Percentiles rank a stretch among this genome's conserved stretches.
Conservation (phyloP, 2,797 vertebrate species). For the Acrocephalus scirpaceus region DNA sequence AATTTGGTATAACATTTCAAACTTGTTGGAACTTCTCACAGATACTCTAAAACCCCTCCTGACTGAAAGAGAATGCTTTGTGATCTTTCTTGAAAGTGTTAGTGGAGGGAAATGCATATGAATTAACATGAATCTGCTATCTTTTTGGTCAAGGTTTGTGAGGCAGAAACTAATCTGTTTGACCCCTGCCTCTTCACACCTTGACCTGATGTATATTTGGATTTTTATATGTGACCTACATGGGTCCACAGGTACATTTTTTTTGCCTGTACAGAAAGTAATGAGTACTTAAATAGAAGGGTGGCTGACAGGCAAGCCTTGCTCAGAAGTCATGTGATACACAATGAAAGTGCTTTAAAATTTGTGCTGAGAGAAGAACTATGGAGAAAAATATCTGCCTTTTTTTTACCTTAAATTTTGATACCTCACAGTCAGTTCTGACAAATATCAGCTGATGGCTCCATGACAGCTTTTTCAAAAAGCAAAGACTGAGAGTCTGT, state of each 20-base stretch:
- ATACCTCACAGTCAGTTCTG: not conserved
- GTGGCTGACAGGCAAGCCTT: not conserved
- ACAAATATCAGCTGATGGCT: not conserved
- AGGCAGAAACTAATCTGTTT: not conserved
- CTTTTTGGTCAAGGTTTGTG: not conserved
- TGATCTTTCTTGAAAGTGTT: not conserved
- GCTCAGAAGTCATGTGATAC: not conserved
- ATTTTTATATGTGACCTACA: not conserved
- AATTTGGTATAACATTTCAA: not conserved
- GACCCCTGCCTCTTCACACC: not conserved
- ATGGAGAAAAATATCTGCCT: not conserved
- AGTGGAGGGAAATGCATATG: not conserved
- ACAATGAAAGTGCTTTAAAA: not conserved
- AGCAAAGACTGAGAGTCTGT: not conserved
- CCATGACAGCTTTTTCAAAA: not conserved
- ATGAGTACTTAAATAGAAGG: not conserved
- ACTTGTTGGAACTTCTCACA: not conserved
- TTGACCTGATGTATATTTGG: not conserved
- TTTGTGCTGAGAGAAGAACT: not conserved
- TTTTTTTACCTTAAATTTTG: not conserved
- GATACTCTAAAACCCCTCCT: not conserved
- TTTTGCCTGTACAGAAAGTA: not conserved
- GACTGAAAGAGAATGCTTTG: not conserved
- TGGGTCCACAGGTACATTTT: not conserved
- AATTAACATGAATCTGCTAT: not conserved